Conservation (phyloP, 2,797 vertebrate species). For the Eulemur coronatus region DNA sequence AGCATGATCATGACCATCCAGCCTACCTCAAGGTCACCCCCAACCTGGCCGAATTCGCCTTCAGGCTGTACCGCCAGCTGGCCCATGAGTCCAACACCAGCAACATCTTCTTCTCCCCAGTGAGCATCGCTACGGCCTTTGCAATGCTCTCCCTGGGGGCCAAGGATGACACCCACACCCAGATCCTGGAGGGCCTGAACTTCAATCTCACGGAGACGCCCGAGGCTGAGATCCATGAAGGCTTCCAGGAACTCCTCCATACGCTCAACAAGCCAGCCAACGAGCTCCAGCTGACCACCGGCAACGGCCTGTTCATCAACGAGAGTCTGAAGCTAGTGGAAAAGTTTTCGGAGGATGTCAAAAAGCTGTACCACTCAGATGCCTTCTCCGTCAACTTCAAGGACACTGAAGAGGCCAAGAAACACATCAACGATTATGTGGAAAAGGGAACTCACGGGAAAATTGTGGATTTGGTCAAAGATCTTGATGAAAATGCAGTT, state of each 20-base stretch:
- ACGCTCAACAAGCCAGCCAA: constrained; percentile 71
- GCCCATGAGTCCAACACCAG: constrained; percentile 76
- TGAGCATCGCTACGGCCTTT: constrained; percentile 87
- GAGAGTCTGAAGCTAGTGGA: constrained; percentile 73
- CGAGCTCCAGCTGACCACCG: constrained; percentile 68
- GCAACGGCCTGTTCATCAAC: constrained; percentile 86
- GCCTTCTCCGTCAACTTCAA: constrained; percentile 84
- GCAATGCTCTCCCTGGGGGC: constrained; percentile 88
- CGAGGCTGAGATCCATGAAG: constrained; percentile 84
- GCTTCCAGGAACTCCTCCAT: constrained; percentile 83
- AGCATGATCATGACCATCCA: accelerated
- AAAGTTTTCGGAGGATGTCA: neutral
- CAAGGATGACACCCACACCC: constrained; percentile 79
- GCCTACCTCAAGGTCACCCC: constrained; percentile 68
- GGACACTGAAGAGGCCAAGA: constrained; percentile 80
- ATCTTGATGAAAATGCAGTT: constrained; percentile 79
- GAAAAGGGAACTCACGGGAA: constrained; percentile 88
- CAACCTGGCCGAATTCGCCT: constrained; percentile 86
- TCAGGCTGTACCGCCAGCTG: constrained; percentile 86
- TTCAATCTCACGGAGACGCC: constrained; percentile 83
- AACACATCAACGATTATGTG: constrained; percentile 88
- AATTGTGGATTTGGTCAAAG: constrained; percentile 88
- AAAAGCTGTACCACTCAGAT: constrained; percentile 76
- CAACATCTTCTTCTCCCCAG: constrained; percentile 91
- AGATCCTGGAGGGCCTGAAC: constrained; percentile 87